phyloP scores from a whole-genome alignment of 1,140 invertebrate genomes.

The Berghia stephanieae region DNA sequence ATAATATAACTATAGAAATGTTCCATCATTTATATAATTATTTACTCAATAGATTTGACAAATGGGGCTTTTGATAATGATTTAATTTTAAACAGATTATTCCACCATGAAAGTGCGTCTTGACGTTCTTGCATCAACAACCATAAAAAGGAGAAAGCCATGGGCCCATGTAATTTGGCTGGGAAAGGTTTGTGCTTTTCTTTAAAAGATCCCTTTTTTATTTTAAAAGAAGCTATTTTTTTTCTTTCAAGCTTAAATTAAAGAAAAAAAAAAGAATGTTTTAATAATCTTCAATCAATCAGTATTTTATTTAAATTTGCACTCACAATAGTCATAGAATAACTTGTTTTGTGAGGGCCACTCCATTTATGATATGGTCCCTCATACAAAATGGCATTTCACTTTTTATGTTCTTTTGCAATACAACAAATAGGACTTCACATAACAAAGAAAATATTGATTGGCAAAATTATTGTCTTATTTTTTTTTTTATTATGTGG shows the following conservation, averaged over 20 bases:
- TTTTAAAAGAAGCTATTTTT: too few relatives aligned
- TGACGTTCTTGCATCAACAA: constrained; percentile 60
- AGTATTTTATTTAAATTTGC: too few relatives aligned
- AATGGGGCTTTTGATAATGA: too few relatives aligned
- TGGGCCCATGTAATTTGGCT: constrained; percentile 64
- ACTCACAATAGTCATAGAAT: too few relatives aligned
- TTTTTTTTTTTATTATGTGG: neutral
- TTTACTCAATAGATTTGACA: neutral
- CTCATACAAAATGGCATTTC: neutral
- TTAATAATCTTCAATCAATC: too few relatives aligned
- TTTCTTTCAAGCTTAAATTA: neutral
- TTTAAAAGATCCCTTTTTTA: neutral
- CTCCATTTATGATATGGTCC: neutral
- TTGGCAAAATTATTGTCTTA: neutral
- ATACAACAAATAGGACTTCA: neutral
- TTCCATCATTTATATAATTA: neutral
- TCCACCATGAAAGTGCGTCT: constrained; percentile 57
- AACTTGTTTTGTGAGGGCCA: too few relatives aligned
- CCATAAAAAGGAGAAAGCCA: constrained; percentile 64
- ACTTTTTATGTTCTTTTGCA: neutral
- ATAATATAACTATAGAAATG: neutral
- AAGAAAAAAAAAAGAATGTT: neutral
- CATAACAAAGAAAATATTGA: neutral
- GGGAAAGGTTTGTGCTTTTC: constrained; percentile 56
- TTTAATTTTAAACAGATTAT: neutral